Evolutionary conservation across 2,888 invertebrate genomes (phyloP), one percentile per base, ranked within the genome.

Genomic region (Gerosis bhagava): DNA sequence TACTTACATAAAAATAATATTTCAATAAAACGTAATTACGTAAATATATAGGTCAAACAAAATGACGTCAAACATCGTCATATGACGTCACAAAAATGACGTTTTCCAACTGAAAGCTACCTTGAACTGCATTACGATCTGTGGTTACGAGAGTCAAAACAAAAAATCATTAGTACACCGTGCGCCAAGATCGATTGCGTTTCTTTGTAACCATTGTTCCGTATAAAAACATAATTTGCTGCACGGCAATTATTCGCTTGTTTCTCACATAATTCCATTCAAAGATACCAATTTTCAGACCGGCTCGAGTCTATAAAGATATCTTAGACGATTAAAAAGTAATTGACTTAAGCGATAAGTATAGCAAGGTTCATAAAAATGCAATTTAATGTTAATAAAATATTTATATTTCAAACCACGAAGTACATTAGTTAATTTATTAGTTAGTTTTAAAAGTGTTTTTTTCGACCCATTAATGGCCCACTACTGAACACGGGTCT

Each of bases 81-180:
- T n/a, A 19, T 34, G 34, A 34, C 34, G 21, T 34, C 34, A 34
- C 11, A 21, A 34, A 32, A 17, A n/a, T 34, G 21, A 34, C 19
- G 8, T 12, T 34, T n/a, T n/a, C n/a, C n/a, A 40, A 29, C 29
- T 29, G 40, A 40, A 39, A 39, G 40, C 29, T 40, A 29, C 40
- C 40, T 40, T 40, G 40, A 29, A 40, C 39, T 19, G 7, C 39
- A 21, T 40, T 40, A 29, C 40, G 22, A 40, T 40, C n/a, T n/a
- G n/a, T n/a, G n/a, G n/a, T n/a, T n/a, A n/a, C n/a, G n/a, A 40
- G 29, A 40, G 6, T 13, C 39, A 12, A 11, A 32, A 31, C 21
- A 21, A 31, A 41, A 41, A 41, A 31, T 29, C 15, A 16, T 17
- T n/a, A 11, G 31, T 22, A 29, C 40, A 41, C 41, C 31, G n/a